A percentile compares a stretch with the other conserved stretches of the same genome.
Conservation (phyloP, 1,140 invertebrate species). For the Agrypnia vestita region DNA sequence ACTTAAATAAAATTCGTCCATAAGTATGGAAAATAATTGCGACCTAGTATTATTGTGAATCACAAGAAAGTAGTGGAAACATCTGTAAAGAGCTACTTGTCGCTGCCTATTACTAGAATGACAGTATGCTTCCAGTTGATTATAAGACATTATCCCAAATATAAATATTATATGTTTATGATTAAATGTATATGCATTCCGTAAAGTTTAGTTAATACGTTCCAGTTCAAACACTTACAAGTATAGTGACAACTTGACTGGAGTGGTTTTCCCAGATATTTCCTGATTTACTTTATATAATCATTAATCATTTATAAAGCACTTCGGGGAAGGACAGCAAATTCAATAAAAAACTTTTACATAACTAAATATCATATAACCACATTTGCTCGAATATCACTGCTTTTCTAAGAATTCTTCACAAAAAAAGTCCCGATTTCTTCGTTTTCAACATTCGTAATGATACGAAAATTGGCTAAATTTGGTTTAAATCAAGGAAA, state of each 20-base stretch:
- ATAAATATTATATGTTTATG: constrained; percentile 25
- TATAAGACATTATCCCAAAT: constrained; percentile 7
- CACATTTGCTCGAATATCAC: constrained; percentile 13
- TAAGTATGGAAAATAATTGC: too few species aligned
- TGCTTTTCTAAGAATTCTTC: too few species aligned
- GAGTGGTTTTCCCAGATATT: constrained; percentile 25
- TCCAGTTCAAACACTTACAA: constrained; percentile 37
- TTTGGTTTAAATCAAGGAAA: too few species aligned
- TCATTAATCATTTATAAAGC: constrained; percentile 74
- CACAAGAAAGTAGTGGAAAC: too few species aligned
- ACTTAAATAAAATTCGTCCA: too few species aligned
- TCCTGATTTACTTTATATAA: constrained; percentile 50
- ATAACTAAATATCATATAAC: constrained; percentile 64
- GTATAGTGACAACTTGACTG: constrained; percentile 22
- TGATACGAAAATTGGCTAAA: too few species aligned
- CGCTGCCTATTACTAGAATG: constrained; percentile 37
- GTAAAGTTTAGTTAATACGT: constrained; percentile 3
- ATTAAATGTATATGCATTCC: constrained; percentile 5
- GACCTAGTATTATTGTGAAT: too few species aligned
- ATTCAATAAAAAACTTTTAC: constrained; percentile 74
- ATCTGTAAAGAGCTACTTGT: background rate
- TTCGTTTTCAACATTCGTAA: too few species aligned
- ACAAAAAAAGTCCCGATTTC: too few species aligned
- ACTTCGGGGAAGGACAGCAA: constrained; percentile 75
- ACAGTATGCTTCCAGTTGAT: constrained; percentile 16